Evolutionary conservation across 1,140 invertebrate genomes (phyloP).

Genomic region (Chymomyza costata): DNA sequence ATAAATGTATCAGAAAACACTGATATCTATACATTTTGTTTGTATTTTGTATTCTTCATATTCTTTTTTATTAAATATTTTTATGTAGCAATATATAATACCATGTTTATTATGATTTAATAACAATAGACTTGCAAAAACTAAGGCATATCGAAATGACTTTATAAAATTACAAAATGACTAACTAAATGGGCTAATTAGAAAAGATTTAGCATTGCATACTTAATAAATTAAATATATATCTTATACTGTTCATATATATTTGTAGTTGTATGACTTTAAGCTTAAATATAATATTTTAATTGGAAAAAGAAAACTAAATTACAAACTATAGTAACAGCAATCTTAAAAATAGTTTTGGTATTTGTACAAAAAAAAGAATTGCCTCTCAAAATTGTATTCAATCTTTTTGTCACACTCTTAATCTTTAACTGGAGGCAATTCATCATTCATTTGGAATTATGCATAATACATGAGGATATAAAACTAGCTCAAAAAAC

Average conservation of each 20-base stretch:
- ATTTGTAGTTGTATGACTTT: slow-evolving; percentile 1
- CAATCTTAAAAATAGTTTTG: slow-evolving; percentile 38
- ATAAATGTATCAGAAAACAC: too few species aligned
- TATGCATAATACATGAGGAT: slow-evolving; percentile 13
- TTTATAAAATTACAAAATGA: slow-evolving; percentile 1
- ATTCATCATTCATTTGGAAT: too few species aligned
- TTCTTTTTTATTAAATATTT: slow-evolving; percentile 41
- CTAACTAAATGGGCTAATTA: slow-evolving; percentile 12
- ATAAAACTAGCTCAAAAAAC: slow-evolving; percentile 27
- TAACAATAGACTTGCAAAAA: slow-evolving; percentile 22
- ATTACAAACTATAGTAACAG: slow-evolving; percentile 51
- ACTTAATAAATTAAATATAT: slow-evolving; percentile 22
- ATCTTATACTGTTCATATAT: slow-evolving; percentile 6
- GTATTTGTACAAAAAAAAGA: slow-evolving; percentile 47
- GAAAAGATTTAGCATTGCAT: not conserved
- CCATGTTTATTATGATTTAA: slow-evolving; percentile 36
- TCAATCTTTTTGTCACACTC: too few species aligned
- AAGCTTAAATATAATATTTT: slow-evolving; percentile 10
- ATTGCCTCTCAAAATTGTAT: too few species aligned
- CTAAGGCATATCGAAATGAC: slow-evolving; percentile 13
- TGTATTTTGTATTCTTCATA: too few species aligned
- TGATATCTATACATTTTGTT: too few species aligned
- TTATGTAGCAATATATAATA: slow-evolving; percentile 31
- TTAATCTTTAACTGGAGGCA: too few species aligned
- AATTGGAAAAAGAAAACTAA: slow-evolving; percentile 24